Conservation (phyloP, 2,888 invertebrate species). For the Trichopoda pennipes region DNA sequence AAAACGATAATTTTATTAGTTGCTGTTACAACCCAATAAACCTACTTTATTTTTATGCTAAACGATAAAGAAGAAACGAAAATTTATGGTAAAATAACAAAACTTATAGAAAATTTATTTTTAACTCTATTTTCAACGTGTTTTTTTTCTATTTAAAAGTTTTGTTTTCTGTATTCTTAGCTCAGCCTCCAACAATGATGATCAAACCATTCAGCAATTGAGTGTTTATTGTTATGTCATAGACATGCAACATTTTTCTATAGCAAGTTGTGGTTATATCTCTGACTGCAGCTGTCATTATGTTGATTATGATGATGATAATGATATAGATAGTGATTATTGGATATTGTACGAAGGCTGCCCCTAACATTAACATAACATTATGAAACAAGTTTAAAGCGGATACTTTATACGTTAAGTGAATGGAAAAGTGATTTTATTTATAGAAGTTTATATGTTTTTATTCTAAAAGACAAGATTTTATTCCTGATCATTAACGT, state of each 20-base stretch:
- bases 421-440: too few relatives aligned
- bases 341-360: too few relatives aligned
- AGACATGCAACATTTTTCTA: constrained; percentile 9
- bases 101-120: too few relatives aligned
- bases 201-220: constrained; percentile 53
- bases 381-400: too few relatives aligned
- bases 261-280: not conserved
- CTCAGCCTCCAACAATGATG: constrained; percentile 27
- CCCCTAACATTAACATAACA: too few relatives aligned
- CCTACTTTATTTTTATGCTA: constrained; percentile 31
- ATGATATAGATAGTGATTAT: not conserved
- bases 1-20: constrained; percentile 13
- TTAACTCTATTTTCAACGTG: not conserved
- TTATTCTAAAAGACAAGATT: too few relatives aligned
- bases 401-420: too few relatives aligned
- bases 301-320: not conserved
- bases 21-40: constrained; percentile 47
- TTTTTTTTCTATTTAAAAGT: constrained; percentile 13
- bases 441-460: too few relatives aligned
- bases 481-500: too few relatives aligned
- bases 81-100: constrained; percentile 1
- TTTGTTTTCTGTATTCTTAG: not conserved
- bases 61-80: constrained; percentile 11
- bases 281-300: not conserved
- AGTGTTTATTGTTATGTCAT: constrained; percentile 59